A percentile compares a stretch with the other conserved stretches of the same genome.
Conservation (phyloP, 2,113 vertebrate species). For the Engystomops pustulosus region DNA sequence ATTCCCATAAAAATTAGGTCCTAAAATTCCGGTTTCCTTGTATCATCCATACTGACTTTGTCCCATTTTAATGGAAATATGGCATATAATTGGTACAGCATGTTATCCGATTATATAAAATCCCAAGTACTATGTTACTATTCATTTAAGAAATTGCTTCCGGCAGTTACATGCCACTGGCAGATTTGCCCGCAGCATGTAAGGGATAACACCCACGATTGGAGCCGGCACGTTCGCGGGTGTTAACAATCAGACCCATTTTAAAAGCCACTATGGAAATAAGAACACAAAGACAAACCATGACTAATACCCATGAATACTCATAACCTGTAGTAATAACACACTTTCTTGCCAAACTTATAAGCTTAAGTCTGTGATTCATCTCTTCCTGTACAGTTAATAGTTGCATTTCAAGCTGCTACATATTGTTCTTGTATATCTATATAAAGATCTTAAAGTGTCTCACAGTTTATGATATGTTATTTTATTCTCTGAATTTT, state of each 20-base stretch:
- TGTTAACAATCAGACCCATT: too few species aligned
- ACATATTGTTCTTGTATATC: slow-evolving; percentile 3
- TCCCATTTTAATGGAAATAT: background rate
- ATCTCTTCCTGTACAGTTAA: background rate
- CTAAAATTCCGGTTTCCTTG: background rate
- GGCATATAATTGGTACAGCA: too few species aligned
- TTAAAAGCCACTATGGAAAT: too few species aligned
- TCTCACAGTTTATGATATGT: background rate
- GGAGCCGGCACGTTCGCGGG: too few species aligned
- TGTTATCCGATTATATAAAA: too few species aligned
- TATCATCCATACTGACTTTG: background rate
- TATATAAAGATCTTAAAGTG: background rate
- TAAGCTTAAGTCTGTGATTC: background rate
- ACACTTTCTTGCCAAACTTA: background rate
- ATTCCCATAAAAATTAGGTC: background rate
- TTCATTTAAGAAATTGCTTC: too few species aligned
- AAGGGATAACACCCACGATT: too few species aligned
- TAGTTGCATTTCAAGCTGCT: background rate
- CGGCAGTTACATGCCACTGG: too few species aligned
- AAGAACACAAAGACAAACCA: background rate
- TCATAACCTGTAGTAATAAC: background rate
- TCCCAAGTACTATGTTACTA: too few species aligned
- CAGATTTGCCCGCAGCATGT: too few species aligned
- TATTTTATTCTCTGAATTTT: slow-evolving; percentile 30
- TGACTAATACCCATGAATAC: slow-evolving; percentile 4